A percentile compares a stretch with the other conserved stretches of the same genome.
phyloP scores from a whole-genome alignment of 2,888 invertebrate genomes.

The Catocala fraxini region DNA sequence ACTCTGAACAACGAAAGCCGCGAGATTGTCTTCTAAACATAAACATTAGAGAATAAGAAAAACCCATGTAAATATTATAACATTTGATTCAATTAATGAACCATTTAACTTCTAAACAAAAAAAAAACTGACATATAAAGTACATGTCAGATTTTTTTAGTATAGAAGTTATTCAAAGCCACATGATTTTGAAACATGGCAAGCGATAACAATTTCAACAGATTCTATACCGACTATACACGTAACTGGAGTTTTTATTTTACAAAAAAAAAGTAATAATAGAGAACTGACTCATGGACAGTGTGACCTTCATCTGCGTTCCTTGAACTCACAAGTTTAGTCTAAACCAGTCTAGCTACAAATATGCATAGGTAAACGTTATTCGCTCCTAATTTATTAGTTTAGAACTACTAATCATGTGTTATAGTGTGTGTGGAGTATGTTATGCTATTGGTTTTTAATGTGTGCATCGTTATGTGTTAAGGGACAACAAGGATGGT shows the following conservation, averaged over 20 bases:
- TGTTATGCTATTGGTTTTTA: constrained; percentile 16
- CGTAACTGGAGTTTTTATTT: constrained; percentile 63
- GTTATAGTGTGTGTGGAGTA: constrained; percentile 31
- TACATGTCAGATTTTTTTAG: too few species aligned
- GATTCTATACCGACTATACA: constrained; percentile 38
- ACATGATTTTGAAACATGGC: constrained; percentile 9
- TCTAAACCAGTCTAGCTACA: constrained; percentile 53
- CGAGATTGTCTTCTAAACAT: too few species aligned
- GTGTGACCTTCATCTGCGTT: constrained; percentile 74
- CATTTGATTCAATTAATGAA: too few species aligned
- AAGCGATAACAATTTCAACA: constrained; percentile 39
- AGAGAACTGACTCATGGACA: constrained; percentile 73
- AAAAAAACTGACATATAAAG: not conserved
- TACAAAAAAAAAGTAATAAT: constrained; percentile 70
- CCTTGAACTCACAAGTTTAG: constrained; percentile 71
- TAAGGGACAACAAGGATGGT: constrained; percentile 74
- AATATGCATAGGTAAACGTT: constrained; percentile 73
- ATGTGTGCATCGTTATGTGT: constrained; percentile 41
- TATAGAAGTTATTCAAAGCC: too few species aligned
- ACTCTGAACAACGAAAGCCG: too few species aligned
- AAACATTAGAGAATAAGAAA: too few species aligned
- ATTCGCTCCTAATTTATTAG: constrained; percentile 39
- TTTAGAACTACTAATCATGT: constrained; percentile 26
- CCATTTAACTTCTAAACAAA: too few species aligned
- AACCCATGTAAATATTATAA: too few species aligned